Evolutionary conservation across 2,113 vertebrate species (phyloP), one percentile per base, ranked within the genome.

Genomic region (Copsychus sechellarum): DNA sequence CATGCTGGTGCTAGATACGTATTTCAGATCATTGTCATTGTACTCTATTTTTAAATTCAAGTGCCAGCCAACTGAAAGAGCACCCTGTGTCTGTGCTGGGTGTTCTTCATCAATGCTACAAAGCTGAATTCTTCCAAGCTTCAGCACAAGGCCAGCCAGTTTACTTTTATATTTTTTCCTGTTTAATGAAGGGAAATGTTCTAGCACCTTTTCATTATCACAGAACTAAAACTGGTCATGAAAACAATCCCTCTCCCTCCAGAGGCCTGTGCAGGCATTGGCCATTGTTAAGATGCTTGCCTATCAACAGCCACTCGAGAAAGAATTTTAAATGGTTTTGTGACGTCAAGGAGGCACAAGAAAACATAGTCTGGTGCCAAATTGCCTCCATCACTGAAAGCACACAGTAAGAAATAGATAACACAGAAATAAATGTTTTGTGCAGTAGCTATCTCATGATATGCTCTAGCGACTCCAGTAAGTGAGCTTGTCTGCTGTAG

Each of bases 221-320:
- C 40, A 71, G 57, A 82, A 58, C 83, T 87, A 84, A 93, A 89
- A 47, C 24, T 20, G 58, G 25, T 40, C 34, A 57, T 79, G 50
- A 93, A 94, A 93, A 40, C 67, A 89, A 25, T 58, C 53, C 43
- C 65, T 6, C 50, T 26, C 33, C 24, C 23, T 66, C 19, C 31
- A 80, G 70, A 86, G 92, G 29, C 91, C 72, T 86, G 58, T 5
- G 1, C 20, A 23, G 86, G 90, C 91, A 53, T 81, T 90, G 91
- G 90, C 90, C 94, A 97, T 98, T 97, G 97, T 95, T 97, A 82
- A 97, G 96, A 96, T 98, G 94, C 92, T 97, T 97, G 92, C 97
- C 96, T 97, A 96, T 98, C 98, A 98, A 90, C 98, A 98, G 97
- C 98, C 98, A 98, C 98, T 98, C 47, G 86, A 92, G 94, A 93